Evolutionary conservation across 1,140 invertebrate genomes (phyloP).

Genomic region (Caenorhabditis briggsae): DNA sequence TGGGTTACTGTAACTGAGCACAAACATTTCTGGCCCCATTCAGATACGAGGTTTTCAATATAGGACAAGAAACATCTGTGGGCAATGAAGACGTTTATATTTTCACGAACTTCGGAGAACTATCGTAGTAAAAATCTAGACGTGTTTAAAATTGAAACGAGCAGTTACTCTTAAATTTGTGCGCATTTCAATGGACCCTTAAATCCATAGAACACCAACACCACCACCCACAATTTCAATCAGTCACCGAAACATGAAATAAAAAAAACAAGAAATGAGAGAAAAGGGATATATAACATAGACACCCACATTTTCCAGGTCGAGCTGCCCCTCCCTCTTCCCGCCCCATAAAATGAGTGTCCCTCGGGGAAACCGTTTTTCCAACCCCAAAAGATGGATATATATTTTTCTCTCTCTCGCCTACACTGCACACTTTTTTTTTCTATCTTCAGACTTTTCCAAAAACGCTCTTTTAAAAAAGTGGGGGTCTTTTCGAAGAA

Average conservation of each 20-base stretch:
- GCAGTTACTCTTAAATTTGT: too few relatives aligned
- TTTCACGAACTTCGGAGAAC: too few relatives aligned
- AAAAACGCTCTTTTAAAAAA: not conserved
- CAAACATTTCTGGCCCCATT: too few relatives aligned
- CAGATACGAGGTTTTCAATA: too few relatives aligned
- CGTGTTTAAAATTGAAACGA: too few relatives aligned
- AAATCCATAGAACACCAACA: too few relatives aligned
- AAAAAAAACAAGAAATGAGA: not conserved
- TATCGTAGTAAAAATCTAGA: too few relatives aligned
- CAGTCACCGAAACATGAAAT: not conserved
- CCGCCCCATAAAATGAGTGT: not conserved
- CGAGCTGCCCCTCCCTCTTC: not conserved
- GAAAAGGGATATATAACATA: not conserved
- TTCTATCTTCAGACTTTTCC: not conserved
- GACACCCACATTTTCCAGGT: slow-evolving; percentile 9
- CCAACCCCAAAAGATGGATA: slow-evolving; percentile 25
- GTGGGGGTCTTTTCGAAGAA: not conserved
- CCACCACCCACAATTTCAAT: not conserved
- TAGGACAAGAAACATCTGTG: too few relatives aligned
- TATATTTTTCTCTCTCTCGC: not conserved
- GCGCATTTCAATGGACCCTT: too few relatives aligned
- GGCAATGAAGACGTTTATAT: too few relatives aligned
- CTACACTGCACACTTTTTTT: slow-evolving; percentile 25
- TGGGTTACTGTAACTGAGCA: too few relatives aligned
- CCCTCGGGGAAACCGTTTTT: not conserved